phyloP scores from a whole-genome alignment of 2,113 vertebrate species.

The Osmerus eperlanus region DNA sequence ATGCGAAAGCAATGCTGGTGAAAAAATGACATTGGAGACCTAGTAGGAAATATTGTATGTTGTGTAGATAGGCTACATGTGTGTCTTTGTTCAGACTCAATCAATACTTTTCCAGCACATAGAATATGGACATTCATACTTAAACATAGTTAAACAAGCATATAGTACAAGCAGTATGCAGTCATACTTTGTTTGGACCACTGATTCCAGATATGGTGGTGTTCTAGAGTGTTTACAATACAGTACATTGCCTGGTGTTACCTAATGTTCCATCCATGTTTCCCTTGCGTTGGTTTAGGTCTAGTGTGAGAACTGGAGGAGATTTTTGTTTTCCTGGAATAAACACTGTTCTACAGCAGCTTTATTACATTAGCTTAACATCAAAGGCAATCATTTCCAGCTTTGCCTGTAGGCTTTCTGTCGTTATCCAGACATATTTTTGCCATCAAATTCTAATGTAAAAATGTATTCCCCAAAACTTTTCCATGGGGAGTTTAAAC shows the following conservation, averaged over 20 bases:
- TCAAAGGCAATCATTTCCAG: neutral
- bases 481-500: neutral
- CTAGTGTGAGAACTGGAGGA: neutral
- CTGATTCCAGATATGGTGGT: neutral
- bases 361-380: neutral
- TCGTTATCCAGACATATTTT: neutral
- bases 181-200: neutral
- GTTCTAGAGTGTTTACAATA: neutral
- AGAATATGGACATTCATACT: neutral
- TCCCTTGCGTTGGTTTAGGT: neutral
- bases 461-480: neutral
- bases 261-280: neutral
- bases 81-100: no score
- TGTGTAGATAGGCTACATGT: no score
- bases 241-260: neutral
- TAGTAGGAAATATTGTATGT: no score
- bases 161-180: neutral
- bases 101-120: no score
- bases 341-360: neutral
- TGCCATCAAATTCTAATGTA: neutral
- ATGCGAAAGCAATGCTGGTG: no score
- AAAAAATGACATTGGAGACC: no score
- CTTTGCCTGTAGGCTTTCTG: neutral
- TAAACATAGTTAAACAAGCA: neutral
- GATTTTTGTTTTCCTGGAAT: neutral